Conservation (phyloP, 2,113 vertebrate genomes). For the Rhadina sibilatrix region DNA sequence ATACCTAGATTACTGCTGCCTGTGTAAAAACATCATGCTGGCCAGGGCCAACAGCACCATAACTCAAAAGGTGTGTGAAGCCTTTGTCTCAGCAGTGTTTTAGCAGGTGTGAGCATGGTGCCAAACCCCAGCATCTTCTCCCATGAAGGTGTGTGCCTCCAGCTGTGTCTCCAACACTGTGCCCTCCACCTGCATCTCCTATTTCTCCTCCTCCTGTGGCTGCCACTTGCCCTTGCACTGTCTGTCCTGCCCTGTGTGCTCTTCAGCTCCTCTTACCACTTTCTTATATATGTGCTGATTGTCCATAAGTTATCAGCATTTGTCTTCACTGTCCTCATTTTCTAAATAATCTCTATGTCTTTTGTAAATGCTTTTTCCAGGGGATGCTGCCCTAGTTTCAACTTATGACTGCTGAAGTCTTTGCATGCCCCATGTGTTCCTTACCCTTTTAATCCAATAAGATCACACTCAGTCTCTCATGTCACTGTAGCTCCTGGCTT, state of each 20-base stretch:
- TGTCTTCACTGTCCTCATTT: background rate
- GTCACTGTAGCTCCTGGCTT: background rate
- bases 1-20: background rate
- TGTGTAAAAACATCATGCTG: accelerated
- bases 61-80: background rate
- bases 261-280: background rate
- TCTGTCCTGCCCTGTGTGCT: background rate
- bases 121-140: background rate
- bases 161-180: accelerated
- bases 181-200: accelerated
- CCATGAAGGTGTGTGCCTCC: accelerated
- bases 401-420: background rate
- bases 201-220: background rate
- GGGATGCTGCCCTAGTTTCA: background rate
- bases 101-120: background rate
- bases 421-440: accelerated
- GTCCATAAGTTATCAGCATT: background rate
- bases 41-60: background rate
- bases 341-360: background rate
- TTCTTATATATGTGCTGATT: background rate
- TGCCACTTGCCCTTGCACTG: accelerated
- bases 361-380: background rate
- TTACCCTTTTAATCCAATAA: background rate
- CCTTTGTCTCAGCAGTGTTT: background rate
- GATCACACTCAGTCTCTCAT: background rate